Evolutionary conservation across 2,888 invertebrate species (phyloP).

Genomic region (Zhuqinia jingwanae): DNA sequence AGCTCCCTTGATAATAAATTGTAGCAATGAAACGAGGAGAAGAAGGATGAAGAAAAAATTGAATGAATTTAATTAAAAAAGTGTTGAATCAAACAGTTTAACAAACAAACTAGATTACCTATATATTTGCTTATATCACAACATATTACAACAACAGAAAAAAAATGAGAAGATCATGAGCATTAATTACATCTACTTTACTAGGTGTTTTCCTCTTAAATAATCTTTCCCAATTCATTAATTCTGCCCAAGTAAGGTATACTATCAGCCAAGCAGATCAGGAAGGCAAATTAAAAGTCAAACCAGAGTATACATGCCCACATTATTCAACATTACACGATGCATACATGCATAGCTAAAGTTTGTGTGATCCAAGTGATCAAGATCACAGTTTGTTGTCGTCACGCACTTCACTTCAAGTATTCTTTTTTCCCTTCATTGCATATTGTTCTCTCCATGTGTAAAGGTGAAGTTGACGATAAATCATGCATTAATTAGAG

Average conservation of each 20-base stretch:
- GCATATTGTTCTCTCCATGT: not conserved
- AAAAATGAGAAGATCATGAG: slow-evolving; percentile 1
- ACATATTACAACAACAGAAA: not conserved
- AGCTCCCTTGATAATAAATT: not conserved
- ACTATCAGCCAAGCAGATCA: not conserved
- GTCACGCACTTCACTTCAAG: slow-evolving; percentile 20
- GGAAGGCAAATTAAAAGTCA: no score
- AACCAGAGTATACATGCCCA: no score
- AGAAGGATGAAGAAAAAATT: not conserved
- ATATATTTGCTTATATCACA: no score
- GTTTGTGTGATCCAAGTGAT: no score
- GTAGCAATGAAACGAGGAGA: slow-evolving; percentile 9
- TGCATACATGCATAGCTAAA: no score
- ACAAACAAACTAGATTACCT: not conserved
- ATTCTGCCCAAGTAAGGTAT: not conserved
- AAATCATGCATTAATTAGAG: slow-evolving; percentile 74
- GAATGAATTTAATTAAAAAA: slow-evolving; percentile 49
- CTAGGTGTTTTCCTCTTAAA: not conserved
- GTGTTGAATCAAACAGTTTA: slow-evolving; percentile 1
- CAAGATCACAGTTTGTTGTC: slow-evolving; percentile 23
- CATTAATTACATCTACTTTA: slow-evolving; percentile 20
- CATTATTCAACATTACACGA: no score
- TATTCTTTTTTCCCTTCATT: not conserved
- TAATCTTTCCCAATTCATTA: no score
- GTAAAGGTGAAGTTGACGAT: slow-evolving; percentile 44